These are phyloP conservation scores for Tiliqua scincoides DNA, from an alignment of 2,113 vertebrate species.

Conservation along the genomic window DNA sequence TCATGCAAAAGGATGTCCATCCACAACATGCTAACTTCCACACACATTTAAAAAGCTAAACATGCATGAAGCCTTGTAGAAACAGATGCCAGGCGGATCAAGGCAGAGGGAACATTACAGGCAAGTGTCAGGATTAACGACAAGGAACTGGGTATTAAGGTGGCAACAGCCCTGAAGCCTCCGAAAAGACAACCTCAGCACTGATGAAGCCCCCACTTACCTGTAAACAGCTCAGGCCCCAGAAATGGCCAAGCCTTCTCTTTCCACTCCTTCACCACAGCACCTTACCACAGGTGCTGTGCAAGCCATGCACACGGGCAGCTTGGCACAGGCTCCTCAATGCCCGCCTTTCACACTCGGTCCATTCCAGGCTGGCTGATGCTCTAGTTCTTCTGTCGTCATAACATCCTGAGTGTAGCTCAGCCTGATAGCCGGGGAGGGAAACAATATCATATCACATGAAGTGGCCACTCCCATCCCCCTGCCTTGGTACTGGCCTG, in stretches of 20 bases:
- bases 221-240: not conserved
- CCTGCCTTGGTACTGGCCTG: not conserved
- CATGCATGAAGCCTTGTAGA: not conserved
- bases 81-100: not conserved
- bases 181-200: not conserved
- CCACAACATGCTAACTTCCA: not conserved
- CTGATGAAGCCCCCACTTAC: not conserved
- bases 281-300: not conserved
- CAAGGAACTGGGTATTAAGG: not conserved
- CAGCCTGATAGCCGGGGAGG: conserved; percentile 3
- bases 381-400: conserved; percentile 7
- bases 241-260: not conserved
- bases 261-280: not conserved
- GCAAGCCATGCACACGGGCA: not conserved
- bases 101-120: not conserved
- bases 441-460: conserved; percentile 1
- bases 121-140: not conserved
- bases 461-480: conserved; percentile 12
- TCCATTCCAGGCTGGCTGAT: not conserved
- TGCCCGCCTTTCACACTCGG: not conserved
- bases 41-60: not conserved
- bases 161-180: not conserved
- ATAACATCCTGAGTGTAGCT: conserved; percentile 16
- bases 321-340: not conserved
- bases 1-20: no score